Evolutionary conservation across 2,888 invertebrate genomes (phyloP).

Genomic region (Drosophila conformis): DNA sequence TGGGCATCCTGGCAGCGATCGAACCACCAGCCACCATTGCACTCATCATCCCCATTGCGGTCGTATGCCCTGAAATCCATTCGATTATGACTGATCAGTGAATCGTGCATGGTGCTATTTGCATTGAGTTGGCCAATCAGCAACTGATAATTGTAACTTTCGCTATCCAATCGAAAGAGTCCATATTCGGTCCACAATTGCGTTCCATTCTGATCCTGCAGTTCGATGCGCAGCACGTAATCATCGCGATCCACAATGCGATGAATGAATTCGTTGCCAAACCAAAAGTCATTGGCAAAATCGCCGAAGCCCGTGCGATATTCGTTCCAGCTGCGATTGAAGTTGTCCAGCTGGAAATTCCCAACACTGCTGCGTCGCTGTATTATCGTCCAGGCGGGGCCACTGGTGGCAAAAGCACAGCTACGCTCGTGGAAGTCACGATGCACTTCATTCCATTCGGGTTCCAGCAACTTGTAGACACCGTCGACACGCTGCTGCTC

Average conservation of each 20-base stretch:
- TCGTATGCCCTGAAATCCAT: constrained; percentile 84
- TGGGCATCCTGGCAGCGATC: constrained; percentile 82
- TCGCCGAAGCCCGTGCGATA: constrained; percentile 87
- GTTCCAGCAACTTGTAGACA: constrained; percentile 83
- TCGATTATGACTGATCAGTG: constrained; percentile 86
- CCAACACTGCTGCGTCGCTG: constrained; percentile 84
- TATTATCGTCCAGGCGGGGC: constrained; percentile 87
- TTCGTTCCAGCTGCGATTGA: constrained; percentile 86
- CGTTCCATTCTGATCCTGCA: constrained; percentile 86
- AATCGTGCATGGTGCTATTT: constrained; percentile 86
- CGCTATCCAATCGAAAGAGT: constrained; percentile 84
- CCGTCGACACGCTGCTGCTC: constrained; percentile 81
- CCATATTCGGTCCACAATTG: constrained; percentile 86
- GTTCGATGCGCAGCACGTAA: constrained; percentile 85
- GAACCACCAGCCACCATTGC: constrained; percentile 88
- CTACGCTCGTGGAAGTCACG: constrained; percentile 85
- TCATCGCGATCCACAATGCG: constrained; percentile 84
- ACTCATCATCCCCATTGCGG: constrained; percentile 85
- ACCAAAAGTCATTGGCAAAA: constrained; percentile 87
- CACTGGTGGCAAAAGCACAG: constrained; percentile 85
- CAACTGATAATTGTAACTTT: constrained; percentile 85
- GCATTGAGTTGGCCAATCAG: constrained; percentile 83
- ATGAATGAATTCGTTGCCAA: constrained; percentile 87
- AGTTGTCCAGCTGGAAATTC: constrained; percentile 84
- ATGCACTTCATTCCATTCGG: constrained; percentile 76